Evolutionary conservation across 2,888 invertebrate genomes (phyloP).

Genomic region (Thymelicus acteon): DNA sequence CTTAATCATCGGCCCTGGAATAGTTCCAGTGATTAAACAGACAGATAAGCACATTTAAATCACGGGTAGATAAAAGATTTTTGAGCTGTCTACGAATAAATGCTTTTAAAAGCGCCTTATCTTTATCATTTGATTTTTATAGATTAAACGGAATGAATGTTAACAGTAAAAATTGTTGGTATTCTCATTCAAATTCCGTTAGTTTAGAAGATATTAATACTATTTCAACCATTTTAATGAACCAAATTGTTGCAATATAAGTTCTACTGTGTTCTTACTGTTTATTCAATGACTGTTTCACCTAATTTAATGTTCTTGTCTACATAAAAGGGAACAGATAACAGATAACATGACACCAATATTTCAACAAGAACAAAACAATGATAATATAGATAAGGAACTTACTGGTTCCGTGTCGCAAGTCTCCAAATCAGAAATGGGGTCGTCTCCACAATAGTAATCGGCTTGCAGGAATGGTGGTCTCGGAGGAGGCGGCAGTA

Average conservation of each 20-base stretch:
- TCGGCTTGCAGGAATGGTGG: conserved; percentile 89
- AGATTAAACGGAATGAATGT: conserved; percentile 3
- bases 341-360: not conserved
- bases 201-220: not conserved
- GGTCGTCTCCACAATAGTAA: conserved; percentile 89
- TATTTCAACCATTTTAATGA: not conserved
- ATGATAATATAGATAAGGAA: conserved; percentile 10
- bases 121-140: conserved; percentile 28
- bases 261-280: not conserved
- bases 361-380: not conserved
- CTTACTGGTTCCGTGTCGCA: conserved; percentile 92
- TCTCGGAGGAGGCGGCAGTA: conserved; percentile 89
- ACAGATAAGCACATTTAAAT: conserved; percentile 34
- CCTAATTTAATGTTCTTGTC: conserved; percentile 10
- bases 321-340: conserved; percentile 3
- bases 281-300: not conserved
- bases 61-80: conserved; percentile 28
- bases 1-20: conserved; percentile 36
- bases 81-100: conserved; percentile 27
- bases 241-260: not conserved
- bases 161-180: not conserved
- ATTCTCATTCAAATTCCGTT: not conserved
- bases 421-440: conserved; percentile 89
- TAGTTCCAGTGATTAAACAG: conserved; percentile 33
- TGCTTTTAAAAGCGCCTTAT: conserved; percentile 29